Evolutionary conservation across 1,140 invertebrate genomes (phyloP), one percentile per base, ranked within the genome.

Genomic region (Drosophila nebulosa): DNA sequence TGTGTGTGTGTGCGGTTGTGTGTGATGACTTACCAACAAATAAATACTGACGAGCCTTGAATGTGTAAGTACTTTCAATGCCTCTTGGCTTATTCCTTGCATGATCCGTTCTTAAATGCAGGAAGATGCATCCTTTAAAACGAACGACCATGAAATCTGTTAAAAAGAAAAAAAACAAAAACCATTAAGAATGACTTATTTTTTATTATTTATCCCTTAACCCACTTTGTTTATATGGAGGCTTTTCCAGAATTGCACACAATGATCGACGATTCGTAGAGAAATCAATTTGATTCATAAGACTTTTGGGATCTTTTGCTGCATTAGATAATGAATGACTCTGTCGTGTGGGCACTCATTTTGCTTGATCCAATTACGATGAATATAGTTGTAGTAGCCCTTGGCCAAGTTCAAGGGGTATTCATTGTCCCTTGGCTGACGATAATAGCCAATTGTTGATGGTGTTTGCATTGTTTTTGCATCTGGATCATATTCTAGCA

Each of bases 381-480:
- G 53, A 10, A 27, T 55, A 16, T 53, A 42, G 0, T 14, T 21
- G 9, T 26, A 9, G 22, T 12, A 27, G 2, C 63, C 63, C 3
- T 65, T 70, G 5, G 9, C 35, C 46, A 65, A 55, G 9, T 70
- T 27, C 3, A 70, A 39, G 9, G 63, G 68, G 9, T 70, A 70
- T 1, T 70, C 68, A 1, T 3, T 2, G 0, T 6, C 0, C 5
- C 7, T 5, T 9, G 68, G 68, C 24, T 60, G 24, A 9, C 68
- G 46, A 24, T 65, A 70, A 46, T 60, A 60, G 18, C 26, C 14
- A 35, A 70, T 35, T 12, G 22, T 42, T 10, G 9, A 4, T 2
- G 68, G 67, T 14, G 18, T 16, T 26, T 24, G 36, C 4, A 53
- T 3, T 27, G n/a, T n/a, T 4, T 30, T 27, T 14, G 61, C 24